Evolutionary conservation across 2,113 vertebrate species (phyloP).

Genomic region (Xenus cinereus): DNA sequence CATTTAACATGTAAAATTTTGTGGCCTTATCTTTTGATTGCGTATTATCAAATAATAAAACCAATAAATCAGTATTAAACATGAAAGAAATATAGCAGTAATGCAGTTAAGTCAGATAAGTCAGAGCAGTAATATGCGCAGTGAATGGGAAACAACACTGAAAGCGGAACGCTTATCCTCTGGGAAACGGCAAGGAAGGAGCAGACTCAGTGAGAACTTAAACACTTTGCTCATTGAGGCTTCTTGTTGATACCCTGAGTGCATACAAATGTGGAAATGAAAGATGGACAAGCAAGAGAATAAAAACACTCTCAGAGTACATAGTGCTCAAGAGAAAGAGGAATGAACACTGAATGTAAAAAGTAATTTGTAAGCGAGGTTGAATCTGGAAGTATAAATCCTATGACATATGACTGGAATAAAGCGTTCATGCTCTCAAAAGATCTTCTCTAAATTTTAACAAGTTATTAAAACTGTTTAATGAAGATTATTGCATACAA

Average conservation of each 20-base stretch:
- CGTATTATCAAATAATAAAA: background rate
- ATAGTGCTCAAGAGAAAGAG: background rate
- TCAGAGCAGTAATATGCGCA: background rate
- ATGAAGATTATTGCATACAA: background rate
- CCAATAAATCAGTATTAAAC: background rate
- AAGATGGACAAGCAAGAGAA: background rate
- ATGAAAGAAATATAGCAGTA: background rate
- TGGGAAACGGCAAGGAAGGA: background rate
- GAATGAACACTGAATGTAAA: background rate
- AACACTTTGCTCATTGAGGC: background rate
- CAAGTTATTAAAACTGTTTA: background rate
- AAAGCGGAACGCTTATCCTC: background rate
- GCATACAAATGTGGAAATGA: slow-evolving; percentile 20
- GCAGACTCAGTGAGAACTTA: background rate
- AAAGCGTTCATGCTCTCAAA: background rate
- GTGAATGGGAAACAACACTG: background rate
- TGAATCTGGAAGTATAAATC: background rate
- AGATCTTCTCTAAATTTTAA: background rate
- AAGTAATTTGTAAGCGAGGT: background rate
- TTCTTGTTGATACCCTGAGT: background rate
- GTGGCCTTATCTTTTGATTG: background rate
- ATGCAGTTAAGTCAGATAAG: background rate
- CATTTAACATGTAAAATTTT: background rate
- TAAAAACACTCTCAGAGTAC: background rate
- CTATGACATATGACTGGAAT: background rate